Evolutionary conservation across 1,140 invertebrate species (phyloP), one percentile per base, ranked within the genome.

Genomic region (Galleria mellonella): DNA sequence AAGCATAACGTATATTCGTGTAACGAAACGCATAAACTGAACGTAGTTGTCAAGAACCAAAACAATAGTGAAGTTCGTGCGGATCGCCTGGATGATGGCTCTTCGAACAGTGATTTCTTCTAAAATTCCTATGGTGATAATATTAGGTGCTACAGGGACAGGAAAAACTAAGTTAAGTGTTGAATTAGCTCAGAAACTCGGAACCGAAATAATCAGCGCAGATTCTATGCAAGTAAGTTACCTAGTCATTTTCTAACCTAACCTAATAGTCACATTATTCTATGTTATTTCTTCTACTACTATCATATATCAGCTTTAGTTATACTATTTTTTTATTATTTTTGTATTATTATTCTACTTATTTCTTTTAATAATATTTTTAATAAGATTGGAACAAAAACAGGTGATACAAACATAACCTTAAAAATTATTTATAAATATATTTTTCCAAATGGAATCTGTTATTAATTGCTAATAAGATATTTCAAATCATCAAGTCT

Each of bases 91-190:
- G 27, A 50, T 17, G 14, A 86, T 87, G 86, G 83, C 86, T 65
- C 45, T 86, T 36, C 65, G 75, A 47, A 57, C 68, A 55, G 70
- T 75, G 47, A 58, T 82, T 47, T 61, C 69, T 51, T 77, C 70
- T 43, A 72, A 69, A 67, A 72, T 91, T 62, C 95, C 95, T 42
- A 85, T 98, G 65, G 90, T 98, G 57, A 92, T 97, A 15, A 92
- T 99, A 85, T 87, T 98, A 40, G 98, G 98, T 61, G 92, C 97
- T 7, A 99, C 98, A 13, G 98, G 97, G 7, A 93, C 94, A 0
- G 98, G 98, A 35, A 99, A 99, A 90, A 98, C 98, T 0, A 98
- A 98, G 83, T 87, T 99, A 47, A 94, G 95, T 10, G 89, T 99
- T 46, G 94, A 98, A 89, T 86, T 99, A 44, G 97, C 96, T 0